Evolutionary conservation across 2,797 vertebrate species (phyloP), one percentile per base, ranked within the genome.

Genomic region (Pyrrhura leucotis): DNA sequence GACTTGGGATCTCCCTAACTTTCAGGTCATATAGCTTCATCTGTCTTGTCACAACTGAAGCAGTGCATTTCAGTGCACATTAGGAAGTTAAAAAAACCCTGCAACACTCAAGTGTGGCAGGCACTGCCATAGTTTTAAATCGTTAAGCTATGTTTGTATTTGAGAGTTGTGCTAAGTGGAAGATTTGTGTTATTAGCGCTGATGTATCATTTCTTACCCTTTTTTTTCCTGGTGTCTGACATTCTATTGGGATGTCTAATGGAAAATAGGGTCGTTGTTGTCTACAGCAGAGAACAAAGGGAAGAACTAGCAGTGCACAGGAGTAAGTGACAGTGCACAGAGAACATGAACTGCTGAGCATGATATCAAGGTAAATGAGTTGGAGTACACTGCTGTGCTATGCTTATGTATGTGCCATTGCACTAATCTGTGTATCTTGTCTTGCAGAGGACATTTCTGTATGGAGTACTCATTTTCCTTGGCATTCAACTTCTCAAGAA

Each of bases 371-470:
- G 69, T 54, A 47, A 59, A 22, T 3, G 45, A 7, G 4, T 31
- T 59, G 72, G 37, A 63, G 17, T n/a, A 39, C 20, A 1, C 44
- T 47, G 37, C 44, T 74, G 42, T 29, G 42, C 26, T 31, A 1
- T 14, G 47, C 25, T 48, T 22, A 2, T 8, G 14, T 14, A 2
- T 9, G 14, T 76, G 59, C 51, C 7, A 0, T 8, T 13, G 13
- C 37, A 9, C 65, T 75, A 3, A 56, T 35, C 59, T 10, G 1
- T 10, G 14, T 21, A 2, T 33, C 21, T 59, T 63, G 6, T 1
- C 6, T 39, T 61, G 18, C 54, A 84, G 63, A 75, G n/a, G 21
- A 3, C 5, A 4, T 31, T 67, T 58, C n/a, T 37, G 0, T 40
- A 9, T 74, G 77, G 39, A 74, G 3, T 37, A 16, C 33, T 31